Evolutionary conservation across 2,113 vertebrate species (phyloP).

Genomic region (Merops nubicus): DNA sequence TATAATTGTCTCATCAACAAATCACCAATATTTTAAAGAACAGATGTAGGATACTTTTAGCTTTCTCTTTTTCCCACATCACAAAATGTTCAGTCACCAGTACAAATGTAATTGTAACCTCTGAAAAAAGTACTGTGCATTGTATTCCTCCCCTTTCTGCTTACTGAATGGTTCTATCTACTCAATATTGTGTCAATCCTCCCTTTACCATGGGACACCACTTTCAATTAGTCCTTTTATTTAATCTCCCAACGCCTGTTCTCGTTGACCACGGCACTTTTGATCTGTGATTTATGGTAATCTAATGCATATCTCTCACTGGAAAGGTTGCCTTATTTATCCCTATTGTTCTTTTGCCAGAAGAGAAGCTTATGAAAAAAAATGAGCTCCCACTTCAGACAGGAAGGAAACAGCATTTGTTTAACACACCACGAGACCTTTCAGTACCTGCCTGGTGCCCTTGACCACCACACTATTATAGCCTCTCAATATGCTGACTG

Average conservation of each 20-base stretch:
- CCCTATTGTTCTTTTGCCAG: constrained; percentile 74
- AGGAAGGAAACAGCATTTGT: constrained; percentile 82
- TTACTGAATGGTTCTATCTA: constrained; percentile 24
- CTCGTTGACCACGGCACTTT: constrained; percentile 73
- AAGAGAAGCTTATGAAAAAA: constrained; percentile 73
- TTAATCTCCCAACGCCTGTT: constrained; percentile 64
- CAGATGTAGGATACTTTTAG: not conserved
- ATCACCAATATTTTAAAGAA: not conserved
- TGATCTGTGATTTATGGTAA: constrained; percentile 78
- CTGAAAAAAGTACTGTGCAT: not conserved
- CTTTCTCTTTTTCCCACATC: not conserved
- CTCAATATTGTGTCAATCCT: constrained; percentile 51
- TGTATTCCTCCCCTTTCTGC: constrained; percentile 36
- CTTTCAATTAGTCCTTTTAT: constrained; percentile 79
- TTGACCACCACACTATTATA: constrained; percentile 69
- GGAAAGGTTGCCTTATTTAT: constrained; percentile 71
- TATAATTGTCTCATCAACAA: not conserved
- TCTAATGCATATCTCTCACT: constrained; percentile 71
- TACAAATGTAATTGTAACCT: constrained; percentile 7
- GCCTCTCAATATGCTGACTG: constrained; percentile 77
- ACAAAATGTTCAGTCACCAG: not conserved
- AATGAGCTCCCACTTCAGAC: constrained; percentile 66
- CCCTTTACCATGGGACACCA: constrained; percentile 29
- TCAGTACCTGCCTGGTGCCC: constrained; percentile 80
- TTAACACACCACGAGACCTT: constrained; percentile 77